Base-by-base conservation (phyloP, 2,888 invertebrate genomes). In the Hanleya hanleyi region DNA sequence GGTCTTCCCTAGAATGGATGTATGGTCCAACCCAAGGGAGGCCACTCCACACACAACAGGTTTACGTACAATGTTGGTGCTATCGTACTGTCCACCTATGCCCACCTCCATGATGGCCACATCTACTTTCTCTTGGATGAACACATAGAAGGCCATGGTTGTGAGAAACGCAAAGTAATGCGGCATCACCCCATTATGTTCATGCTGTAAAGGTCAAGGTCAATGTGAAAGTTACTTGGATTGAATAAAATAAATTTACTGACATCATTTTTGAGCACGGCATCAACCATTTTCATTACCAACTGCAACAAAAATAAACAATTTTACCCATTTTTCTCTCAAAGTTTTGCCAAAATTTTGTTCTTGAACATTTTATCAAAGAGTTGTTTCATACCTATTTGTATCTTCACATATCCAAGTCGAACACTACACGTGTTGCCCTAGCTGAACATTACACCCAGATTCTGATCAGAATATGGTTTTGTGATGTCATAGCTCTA, bases 51-150 rank as follows among this genome's bases (percentile, higher is more conserved):
- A 95, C 1, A 96, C 95, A 33, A 94, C 93, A 0, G 96, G 96
- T 83, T 95, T 94, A 83, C 95, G 95, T 69, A 99, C 89, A 62
- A 98, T 92, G 92, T 99, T 99, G 1, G 99, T 99, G 84, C 95
- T 95, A 91, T 99, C 99, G 78, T 94, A 94, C 85, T 95, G 93
- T 0, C 99, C 99, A 0, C 99, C 99, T 81, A 99, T 97, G 38
- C 99, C 99, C 37, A 99, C 99, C 92, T 99, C 99, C 18, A 99
- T 90, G 50, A 99, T 94, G 0, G 96, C 96, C 0, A 97, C 98
- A 90, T 99, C 97, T 12, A 90, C 88, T 74, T 93, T 92, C 90
- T 96, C 95, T 76, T 91, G 83, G 0, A 96, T 85, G 91, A 99
- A 99, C 38, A 97, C 93, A 87, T 96, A 94, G 86, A 96, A 95